Conservation (phyloP, 2,888 invertebrate genomes). For the Aplocera efformata region DNA sequence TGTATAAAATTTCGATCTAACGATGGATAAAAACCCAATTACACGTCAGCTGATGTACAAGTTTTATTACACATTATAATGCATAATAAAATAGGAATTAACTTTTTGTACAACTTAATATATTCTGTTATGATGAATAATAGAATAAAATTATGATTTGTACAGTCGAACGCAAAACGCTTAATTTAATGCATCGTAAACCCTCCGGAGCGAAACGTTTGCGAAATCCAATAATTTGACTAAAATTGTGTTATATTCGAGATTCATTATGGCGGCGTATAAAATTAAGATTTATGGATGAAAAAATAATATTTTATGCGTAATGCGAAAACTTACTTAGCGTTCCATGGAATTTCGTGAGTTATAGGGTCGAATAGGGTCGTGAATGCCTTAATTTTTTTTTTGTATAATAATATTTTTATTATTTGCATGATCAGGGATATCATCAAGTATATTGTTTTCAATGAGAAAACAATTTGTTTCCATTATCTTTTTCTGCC, state of each 20-base stretch:
- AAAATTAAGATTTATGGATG: too few relatives aligned
- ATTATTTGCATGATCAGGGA: too few relatives aligned
- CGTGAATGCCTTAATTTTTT: too few relatives aligned
- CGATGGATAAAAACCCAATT: conserved; percentile 51
- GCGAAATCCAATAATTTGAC: background rate
- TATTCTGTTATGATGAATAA: conserved; percentile 43
- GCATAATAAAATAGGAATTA: conserved; percentile 57
- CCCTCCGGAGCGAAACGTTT: background rate
- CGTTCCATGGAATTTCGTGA: too few relatives aligned
- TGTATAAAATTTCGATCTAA: conserved; percentile 56
- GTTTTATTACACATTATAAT: conserved; percentile 36
- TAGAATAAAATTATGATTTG: conserved; percentile 48
- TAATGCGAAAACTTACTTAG: too few relatives aligned
- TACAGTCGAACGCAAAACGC: conserved; percentile 34
- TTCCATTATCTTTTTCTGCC: too few relatives aligned
- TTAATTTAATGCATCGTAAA: conserved; percentile 10
- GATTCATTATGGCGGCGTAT: background rate
- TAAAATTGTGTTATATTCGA: background rate
- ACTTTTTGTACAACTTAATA: conserved; percentile 45
- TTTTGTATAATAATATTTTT: too few relatives aligned
- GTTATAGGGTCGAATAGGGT: too few relatives aligned
- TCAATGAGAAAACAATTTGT: too few relatives aligned
- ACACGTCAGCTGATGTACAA: conserved; percentile 57
- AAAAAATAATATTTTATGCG: too few relatives aligned
- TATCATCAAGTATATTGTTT: too few relatives aligned